Percentiles rank a stretch among this genome's conserved stretches.
phyloP scores from a whole-genome alignment of 2,888 invertebrate genomes.

The Bellardia bayeri region DNA sequence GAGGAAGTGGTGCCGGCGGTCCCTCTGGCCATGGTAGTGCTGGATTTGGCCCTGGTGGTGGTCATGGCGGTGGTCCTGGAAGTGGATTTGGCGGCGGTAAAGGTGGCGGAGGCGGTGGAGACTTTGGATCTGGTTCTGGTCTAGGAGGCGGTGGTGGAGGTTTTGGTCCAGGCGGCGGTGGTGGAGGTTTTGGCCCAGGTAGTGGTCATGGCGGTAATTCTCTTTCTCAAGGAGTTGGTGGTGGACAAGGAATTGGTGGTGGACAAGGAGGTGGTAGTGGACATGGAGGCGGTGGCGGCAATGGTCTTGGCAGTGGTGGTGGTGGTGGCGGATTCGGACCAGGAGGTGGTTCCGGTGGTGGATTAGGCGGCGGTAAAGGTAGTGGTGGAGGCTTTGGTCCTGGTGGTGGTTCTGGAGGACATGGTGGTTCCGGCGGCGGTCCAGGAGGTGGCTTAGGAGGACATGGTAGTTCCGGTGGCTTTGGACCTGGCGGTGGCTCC shows the following conservation, averaged over 20 bases:
- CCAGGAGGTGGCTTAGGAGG: constrained; percentile 5
- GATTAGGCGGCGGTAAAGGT: neutral
- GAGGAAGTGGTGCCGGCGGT: constrained; percentile 5
- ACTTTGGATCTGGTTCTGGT: constrained; percentile 11
- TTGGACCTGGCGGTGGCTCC: neutral
- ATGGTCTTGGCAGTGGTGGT: constrained; percentile 39
- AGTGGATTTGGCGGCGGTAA: constrained; percentile 17
- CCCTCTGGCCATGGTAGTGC: constrained; percentile 23
- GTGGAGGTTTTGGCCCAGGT: constrained; percentile 10
- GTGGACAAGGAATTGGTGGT: constrained; percentile 22
- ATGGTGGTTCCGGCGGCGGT: neutral
- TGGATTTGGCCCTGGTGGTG: constrained; percentile 16
- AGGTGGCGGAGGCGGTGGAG: constrained; percentile 14
- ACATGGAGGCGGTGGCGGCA: constrained; percentile 28
- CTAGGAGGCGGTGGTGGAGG: constrained; percentile 18
- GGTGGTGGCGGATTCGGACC: constrained; percentile 43
- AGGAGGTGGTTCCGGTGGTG: constrained; percentile 23
- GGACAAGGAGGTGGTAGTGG: constrained; percentile 5
- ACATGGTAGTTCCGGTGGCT: neutral
- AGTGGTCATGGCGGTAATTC: too few relatives aligned
- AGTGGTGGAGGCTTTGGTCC: constrained; percentile 18
- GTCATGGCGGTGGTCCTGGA: constrained; percentile 24
- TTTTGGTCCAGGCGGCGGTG: constrained; percentile 27
- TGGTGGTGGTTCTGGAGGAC: constrained; percentile 7
- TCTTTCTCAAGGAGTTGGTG: neutral